phyloP scores from a whole-genome alignment of 92 coral and sea anemone species.

The Porites evermanni region DNA sequence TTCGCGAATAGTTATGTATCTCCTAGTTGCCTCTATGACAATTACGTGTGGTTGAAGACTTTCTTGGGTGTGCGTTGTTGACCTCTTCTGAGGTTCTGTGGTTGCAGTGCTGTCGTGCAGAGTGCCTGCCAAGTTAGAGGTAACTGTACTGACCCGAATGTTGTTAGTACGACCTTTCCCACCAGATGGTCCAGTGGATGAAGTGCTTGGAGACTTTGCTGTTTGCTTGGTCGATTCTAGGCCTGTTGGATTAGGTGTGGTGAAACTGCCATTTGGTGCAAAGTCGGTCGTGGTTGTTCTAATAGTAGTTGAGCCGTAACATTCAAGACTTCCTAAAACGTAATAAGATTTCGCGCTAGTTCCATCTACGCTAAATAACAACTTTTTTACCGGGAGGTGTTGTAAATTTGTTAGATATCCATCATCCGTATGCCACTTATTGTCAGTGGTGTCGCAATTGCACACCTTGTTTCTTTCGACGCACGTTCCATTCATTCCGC shows the following conservation, averaged over 20 bases:
- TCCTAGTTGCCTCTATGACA: conserved; percentile 77
- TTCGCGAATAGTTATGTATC: conserved; percentile 84
- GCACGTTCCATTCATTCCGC: conserved; percentile 80
- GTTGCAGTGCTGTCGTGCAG: neutral
- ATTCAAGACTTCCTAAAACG: conserved; percentile 77
- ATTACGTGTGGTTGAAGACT: conserved; percentile 63
- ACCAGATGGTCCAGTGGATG: neutral
- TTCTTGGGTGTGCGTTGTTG: conserved; percentile 15
- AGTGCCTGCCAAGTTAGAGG: conserved; percentile 11
- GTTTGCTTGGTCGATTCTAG: neutral
- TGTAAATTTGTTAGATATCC: conserved; percentile 68
- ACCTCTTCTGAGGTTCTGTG: neutral
- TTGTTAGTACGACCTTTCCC: neutral
- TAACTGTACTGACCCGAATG: neutral
- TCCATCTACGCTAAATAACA: conserved; percentile 80
- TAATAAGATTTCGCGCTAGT: conserved; percentile 59
- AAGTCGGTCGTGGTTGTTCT: conserved; percentile 42
- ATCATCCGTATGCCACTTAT: conserved; percentile 73
- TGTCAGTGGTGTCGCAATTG: conserved; percentile 77
- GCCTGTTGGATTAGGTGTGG: conserved; percentile 1
- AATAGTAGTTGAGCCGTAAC: conserved; percentile 70
- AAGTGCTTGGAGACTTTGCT: conserved; percentile 40
- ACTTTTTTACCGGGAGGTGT: conserved; percentile 74
- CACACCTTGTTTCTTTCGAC: conserved; percentile 65
- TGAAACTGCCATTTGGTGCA: conserved; percentile 1